phyloP scores from a whole-genome alignment of 37 sponge, comb jelly and placozoan species.

The Lycopodina hypogea region DNA sequence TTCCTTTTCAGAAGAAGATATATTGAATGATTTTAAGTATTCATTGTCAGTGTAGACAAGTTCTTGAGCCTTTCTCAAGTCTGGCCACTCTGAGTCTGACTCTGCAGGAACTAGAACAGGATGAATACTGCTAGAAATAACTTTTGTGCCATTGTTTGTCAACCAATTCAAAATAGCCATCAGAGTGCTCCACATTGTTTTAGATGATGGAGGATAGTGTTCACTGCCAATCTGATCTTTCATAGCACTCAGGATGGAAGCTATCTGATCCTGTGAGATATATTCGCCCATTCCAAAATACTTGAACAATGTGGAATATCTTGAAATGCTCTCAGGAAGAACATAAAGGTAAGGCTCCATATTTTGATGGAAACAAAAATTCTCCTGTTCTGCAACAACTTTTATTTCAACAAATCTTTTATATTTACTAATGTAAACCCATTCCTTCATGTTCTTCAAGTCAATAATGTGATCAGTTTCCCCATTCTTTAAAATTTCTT shows the following conservation, averaged over 20 bases:
- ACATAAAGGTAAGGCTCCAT: conserved; percentile 41
- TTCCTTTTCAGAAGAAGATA: neutral
- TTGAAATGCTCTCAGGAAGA: conserved; percentile 33
- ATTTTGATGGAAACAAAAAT: conserved; percentile 17
- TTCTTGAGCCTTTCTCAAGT: conserved; percentile 8
- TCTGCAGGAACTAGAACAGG: conserved; percentile 37
- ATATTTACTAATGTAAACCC: conserved; percentile 35
- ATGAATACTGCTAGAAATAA: neutral
- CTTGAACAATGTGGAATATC: conserved; percentile 24
- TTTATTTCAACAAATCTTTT: conserved; percentile 25
- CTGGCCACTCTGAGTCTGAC: conserved; percentile 15
- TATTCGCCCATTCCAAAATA: conserved; percentile 24
- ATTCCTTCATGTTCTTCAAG: neutral
- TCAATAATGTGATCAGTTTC: neutral
- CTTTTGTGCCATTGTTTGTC: conserved; percentile 19
- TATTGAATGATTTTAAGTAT: conserved; percentile 12
- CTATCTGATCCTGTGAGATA: conserved; percentile 26
- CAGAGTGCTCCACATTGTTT: conserved; percentile 36
- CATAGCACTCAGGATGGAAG: conserved; percentile 31
- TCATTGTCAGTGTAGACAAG: conserved; percentile 53
- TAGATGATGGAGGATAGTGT: neutral
- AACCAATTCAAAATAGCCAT: conserved; percentile 56
- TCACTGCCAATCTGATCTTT: conserved; percentile 1
- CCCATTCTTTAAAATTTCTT: neutral
- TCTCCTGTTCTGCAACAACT: conserved; percentile 15